Conservation (phyloP, 2,113 vertebrate genomes). For the Corapipo altera region DNA sequence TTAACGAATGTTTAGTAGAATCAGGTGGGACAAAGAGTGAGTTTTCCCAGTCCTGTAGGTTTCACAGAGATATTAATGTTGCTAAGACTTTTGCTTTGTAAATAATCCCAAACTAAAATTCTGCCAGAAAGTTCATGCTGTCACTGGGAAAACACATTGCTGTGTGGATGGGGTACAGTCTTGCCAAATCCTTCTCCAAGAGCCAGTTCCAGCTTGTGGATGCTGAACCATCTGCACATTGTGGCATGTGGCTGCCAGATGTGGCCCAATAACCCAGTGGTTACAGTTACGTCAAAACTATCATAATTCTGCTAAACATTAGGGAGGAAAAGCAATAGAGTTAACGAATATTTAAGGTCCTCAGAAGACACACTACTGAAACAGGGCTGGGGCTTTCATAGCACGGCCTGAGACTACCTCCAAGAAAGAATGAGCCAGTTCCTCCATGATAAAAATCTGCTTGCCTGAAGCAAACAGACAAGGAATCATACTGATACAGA, state of each 20-base stretch:
- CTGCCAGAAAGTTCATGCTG: background rate
- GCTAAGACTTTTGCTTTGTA: background rate
- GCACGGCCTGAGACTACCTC: background rate
- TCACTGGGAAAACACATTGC: conserved; percentile 23
- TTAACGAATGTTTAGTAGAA: background rate
- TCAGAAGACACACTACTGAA: background rate
- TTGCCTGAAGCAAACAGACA: background rate
- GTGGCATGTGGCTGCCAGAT: background rate
- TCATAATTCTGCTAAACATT: background rate
- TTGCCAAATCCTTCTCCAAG: background rate
- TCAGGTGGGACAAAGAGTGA: background rate
- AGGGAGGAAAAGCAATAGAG: background rate
- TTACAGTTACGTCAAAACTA: background rate
- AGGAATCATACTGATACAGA: background rate
- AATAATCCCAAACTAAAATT: background rate
- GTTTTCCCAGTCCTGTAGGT: background rate
- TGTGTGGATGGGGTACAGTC: background rate
- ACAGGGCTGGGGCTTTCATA: background rate
- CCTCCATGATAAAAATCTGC: background rate
- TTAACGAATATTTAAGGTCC: background rate
- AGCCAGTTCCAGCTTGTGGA: background rate
- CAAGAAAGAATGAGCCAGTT: background rate
- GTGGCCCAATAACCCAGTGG: background rate
- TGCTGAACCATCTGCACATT: background rate
- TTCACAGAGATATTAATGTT: background rate